phyloP scores from a whole-genome alignment of 1,140 invertebrate genomes.

The Drosophila ercepeae region DNA sequence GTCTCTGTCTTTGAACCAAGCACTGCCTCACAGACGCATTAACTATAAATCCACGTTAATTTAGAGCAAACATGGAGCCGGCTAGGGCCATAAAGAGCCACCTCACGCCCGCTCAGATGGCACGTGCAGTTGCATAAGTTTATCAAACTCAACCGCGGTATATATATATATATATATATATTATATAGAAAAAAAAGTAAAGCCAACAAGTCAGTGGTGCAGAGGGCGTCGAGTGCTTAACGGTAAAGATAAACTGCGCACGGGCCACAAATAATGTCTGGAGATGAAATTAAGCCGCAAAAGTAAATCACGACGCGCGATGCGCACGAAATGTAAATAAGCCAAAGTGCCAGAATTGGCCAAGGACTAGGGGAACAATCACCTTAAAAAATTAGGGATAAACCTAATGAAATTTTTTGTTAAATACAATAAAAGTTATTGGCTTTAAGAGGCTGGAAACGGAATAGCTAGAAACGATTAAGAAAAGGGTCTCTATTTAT shows the following conservation, averaged over 20 bases:
- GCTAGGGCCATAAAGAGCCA: constrained; percentile 64
- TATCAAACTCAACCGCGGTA: constrained; percentile 57
- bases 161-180: not conserved
- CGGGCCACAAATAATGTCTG: constrained; percentile 78
- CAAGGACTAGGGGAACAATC: not conserved
- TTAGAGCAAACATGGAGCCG: constrained; percentile 45
- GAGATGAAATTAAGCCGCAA: constrained; percentile 81
- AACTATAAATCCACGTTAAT: constrained; percentile 81
- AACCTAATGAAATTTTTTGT: not conserved
- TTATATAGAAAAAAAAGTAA: constrained; percentile 13
- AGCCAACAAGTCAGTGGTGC: constrained; percentile 23
- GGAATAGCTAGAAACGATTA: not conserved
- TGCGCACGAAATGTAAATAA: constrained; percentile 82
- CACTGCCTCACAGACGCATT: constrained; percentile 62
- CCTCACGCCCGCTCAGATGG: constrained; percentile 59
- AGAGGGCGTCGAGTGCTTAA: constrained; percentile 66
- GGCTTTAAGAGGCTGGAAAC: not conserved
- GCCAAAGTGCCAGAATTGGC: constrained; percentile 3
- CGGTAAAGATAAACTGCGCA: constrained; percentile 74
- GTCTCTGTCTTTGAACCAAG: constrained; percentile 8
- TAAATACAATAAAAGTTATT: not conserved
- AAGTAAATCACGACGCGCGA: constrained; percentile 76
- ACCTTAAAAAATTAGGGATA: not conserved
- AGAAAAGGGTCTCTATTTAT: too few relatives aligned
- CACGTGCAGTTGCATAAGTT: constrained; percentile 81